Evolutionary conservation across 2,888 invertebrate species (phyloP), one percentile per base, ranked within the genome.

Genomic region (Caenorhabditis angaria): DNA sequence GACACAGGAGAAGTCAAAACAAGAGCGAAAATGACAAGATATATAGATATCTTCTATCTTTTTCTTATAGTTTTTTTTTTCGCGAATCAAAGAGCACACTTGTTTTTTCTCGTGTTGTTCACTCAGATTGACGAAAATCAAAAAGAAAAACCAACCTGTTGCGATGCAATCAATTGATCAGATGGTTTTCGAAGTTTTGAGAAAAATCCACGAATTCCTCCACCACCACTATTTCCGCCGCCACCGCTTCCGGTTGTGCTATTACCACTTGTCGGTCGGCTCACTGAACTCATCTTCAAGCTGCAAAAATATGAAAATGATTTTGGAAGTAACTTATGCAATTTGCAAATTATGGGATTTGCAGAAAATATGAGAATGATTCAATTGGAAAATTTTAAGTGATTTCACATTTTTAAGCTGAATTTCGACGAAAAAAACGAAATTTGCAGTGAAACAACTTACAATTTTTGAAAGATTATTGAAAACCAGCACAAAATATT

Each of bases 161-260:
- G 63, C 12, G 63, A 57, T 28, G 66, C 71, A 25, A 67, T 66
- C 41, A 75, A 55, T 55, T 76, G 78, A 56, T 83, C 84, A 24
- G 81, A 80, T 12, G 85, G 85, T 59, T 85, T 85, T 24, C 85
- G 80, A 18, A 85, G 81, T 65, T 85, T 85, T 47, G 79, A 80
- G 77, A 85, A 84, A 69, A 85, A 84, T 35, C 82, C 80, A 25
- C 85, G 83, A 60, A 85, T 83, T 20, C 80, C 80, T 10, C 77
- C 78, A 41, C 80, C 77, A 32, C 75, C 64, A n/a, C 67, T 66
- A 14, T 69, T 61, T 22, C 70, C 61, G 27, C 78, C 78, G 61
- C 62, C 70, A 25, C 78, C 78, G 60, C 61, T 69, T 48, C 65
- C 68, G n/a, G 60, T 61, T 32, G 58, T 62, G 61, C 61, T 56